Evolutionary conservation across 2,113 vertebrate species (phyloP), one percentile per base, ranked within the genome.

Genomic region (Hippocampus barbouri): DNA sequence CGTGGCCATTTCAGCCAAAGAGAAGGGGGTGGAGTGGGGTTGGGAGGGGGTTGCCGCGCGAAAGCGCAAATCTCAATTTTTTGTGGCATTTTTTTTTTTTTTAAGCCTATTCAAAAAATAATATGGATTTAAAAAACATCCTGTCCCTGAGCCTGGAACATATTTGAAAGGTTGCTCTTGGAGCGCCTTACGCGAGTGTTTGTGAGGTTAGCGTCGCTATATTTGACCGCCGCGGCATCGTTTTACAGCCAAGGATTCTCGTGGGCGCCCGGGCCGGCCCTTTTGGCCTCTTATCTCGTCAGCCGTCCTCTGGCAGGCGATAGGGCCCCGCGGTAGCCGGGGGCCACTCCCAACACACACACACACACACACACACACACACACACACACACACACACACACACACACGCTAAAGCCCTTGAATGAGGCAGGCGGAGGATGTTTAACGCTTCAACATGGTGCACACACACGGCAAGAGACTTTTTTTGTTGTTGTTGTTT

Each of bases 221-320:
- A 89, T 90, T 88, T 87, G 86, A 85, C 76, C 70, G 76, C 54
- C 54, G 63, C 41, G 83, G 88, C 83, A 82, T 89, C 86, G 8
- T 81, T 87, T 88, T 90, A 90, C 88, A 85, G 74, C 0, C 6
- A 65, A 74, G 82, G 75, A 78, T 83, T 72, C 75, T 34, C 51
- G 9, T 71, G 10, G 41, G 27, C 70, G n/a, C 66, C 4, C 62
- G 56, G 69, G 70, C 78, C 64, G 27, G 66, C 61, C 45, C 72
- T 77, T 38, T 1, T 71, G 21, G 57, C 7, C 49, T 75, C 85
- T 90, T 89, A 91, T 91, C 89, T 87, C 63, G 34, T 20, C 41
- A 25, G 59, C 87, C 89, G 77, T 82, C 82, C 86, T 69, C 80
- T 78, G 76, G 67, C 0, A 62, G 71, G 81, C 66, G 85, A 90